phyloP scores from a whole-genome alignment of 2,888 invertebrate genomes.

The Xestia xanthographa region DNA sequence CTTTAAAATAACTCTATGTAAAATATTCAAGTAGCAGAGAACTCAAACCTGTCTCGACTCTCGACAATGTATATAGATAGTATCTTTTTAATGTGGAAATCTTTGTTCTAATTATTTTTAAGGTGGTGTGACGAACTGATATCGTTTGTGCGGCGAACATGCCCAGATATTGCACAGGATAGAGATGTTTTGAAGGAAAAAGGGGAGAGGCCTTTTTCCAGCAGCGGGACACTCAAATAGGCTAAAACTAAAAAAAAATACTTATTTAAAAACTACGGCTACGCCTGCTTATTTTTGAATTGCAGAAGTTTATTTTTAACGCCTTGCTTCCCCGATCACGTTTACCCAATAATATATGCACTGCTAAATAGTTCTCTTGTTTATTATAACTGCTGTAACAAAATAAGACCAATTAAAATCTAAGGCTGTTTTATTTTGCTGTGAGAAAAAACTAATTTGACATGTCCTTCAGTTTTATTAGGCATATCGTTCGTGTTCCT shows the following conservation, averaged over 20 bases:
- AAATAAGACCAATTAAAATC: conserved; percentile 1
- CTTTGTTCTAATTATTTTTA: background rate
- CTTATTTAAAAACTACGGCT: background rate
- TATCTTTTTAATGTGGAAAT: background rate
- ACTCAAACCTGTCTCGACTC: background rate
- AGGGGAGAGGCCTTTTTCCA: too few relatives aligned
- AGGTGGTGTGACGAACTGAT: too few relatives aligned
- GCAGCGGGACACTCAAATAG: too few relatives aligned
- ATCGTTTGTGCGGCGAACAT: too few relatives aligned
- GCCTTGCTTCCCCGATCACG: background rate
- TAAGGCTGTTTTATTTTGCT: conserved; percentile 4
- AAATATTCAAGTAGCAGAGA: background rate
- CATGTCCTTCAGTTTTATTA: conserved; percentile 4
- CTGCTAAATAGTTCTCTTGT: background rate
- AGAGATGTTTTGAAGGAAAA: too few relatives aligned
- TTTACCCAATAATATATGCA: background rate
- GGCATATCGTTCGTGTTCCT: background rate
- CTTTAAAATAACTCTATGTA: background rate
- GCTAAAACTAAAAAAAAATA: too few relatives aligned
- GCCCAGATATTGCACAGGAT: too few relatives aligned
- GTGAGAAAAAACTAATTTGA: background rate
- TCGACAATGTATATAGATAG: too few relatives aligned
- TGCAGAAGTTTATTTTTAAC: conserved; percentile 2
- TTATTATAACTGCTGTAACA: background rate
- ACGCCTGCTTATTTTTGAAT: background rate